Conservation (phyloP, 2,797 vertebrate species). For the Oreochromis mossambicus region DNA sequence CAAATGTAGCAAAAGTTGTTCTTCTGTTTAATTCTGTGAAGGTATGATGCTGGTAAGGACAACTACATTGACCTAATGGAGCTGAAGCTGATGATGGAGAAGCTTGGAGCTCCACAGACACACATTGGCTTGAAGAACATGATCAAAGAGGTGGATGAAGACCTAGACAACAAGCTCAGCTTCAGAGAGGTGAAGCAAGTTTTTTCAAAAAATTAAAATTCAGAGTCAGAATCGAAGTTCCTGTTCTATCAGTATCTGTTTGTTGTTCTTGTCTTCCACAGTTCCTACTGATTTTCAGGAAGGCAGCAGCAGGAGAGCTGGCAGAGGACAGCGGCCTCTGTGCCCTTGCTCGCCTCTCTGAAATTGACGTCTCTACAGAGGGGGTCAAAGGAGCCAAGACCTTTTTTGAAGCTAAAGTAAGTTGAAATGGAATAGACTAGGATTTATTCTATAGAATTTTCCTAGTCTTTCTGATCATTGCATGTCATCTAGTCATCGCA, state of each 20-base stretch:
- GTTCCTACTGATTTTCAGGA: conserved; percentile 95
- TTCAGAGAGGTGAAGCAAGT: conserved; percentile 85
- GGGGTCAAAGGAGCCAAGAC: conserved; percentile 93
- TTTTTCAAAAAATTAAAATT: neutral
- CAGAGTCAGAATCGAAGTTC: neutral
- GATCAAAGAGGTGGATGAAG: conserved; percentile 97
- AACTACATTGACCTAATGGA: conserved; percentile 96
- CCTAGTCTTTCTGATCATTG: neutral
- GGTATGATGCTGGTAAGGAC: conserved; percentile 86
- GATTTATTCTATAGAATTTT: neutral
- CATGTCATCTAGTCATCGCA: neutral
- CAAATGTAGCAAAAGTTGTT: neutral
- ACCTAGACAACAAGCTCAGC: conserved; percentile 91
- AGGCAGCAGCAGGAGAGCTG: conserved; percentile 90
- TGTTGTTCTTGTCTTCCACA: conserved; percentile 40
- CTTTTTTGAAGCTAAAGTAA: conserved; percentile 97
- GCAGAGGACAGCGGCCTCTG: conserved; percentile 88
- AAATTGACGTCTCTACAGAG: conserved; percentile 92
- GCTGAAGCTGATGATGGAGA: conserved; percentile 97
- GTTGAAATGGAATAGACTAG: neutral
- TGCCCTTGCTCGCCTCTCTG: conserved; percentile 86
- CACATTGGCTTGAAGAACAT: conserved; percentile 94
- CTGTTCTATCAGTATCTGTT: neutral
- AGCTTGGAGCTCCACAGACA: conserved; percentile 90
- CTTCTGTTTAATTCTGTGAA: conserved; percentile 38